Evolutionary conservation across 2,888 invertebrate species (phyloP), one percentile per base, ranked within the genome.

Genomic region (Odontothrips loti): DNA sequence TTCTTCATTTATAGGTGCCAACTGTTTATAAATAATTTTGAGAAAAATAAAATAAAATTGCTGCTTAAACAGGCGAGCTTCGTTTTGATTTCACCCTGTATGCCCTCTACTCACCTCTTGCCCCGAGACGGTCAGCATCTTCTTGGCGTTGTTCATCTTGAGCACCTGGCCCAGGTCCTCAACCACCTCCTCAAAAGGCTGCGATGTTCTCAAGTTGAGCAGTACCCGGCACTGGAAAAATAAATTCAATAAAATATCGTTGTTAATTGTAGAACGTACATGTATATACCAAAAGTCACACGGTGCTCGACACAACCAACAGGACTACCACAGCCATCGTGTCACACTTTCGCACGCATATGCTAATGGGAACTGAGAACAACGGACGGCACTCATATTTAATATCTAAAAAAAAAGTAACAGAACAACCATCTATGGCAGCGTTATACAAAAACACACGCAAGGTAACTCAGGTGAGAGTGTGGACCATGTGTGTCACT

Each of bases 161-260:
- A 98, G 90, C 79, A 97, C 96, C 89, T 96, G 95, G 79, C 97
- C 97, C 86, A 98, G 90, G 88, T 98, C 97, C 87, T 94, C 94
- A 82, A 98, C 89, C 51, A 98, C 96, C 86, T 97, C 97, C 88
- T 97, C 97, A 86, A 97, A 98, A 0, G 96, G 96, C 86, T 97
- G 97, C 48, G 95, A 93, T 27, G 97, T 97, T 83, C 96, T 92
- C 85, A 97, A 91, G 87, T 98, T 98, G 83, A 98, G 89, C 84
- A 98, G 89, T 80, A 98, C 96, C 83, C 96, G 94, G 87, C 96
- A 96, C 95, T 96, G 89, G 12, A 20, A 17, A 58, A 58, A 81
- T 23, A 58, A 43, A 15, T 51, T 27, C 10, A 47, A n/a, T 51
- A 23, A 27, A 51, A n/a, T n/a, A n/a, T n/a, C n/a, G n/a, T n/a